Evolutionary conservation across 2,113 vertebrate species (phyloP).

Genomic region (Crotalus tigris): DNA sequence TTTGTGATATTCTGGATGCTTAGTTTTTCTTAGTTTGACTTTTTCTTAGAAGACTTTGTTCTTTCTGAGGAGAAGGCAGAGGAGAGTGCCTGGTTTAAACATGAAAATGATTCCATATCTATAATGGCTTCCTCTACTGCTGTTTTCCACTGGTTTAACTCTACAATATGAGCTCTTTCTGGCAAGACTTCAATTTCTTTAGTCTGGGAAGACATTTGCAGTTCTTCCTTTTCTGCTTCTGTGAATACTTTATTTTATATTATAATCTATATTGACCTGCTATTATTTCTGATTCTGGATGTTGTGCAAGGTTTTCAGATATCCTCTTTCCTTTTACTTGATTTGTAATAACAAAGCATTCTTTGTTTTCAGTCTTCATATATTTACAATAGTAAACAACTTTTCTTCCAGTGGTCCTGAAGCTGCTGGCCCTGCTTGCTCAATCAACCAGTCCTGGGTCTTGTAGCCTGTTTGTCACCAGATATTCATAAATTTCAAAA

Average conservation of each 20-base stretch:
- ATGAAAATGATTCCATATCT: not conserved
- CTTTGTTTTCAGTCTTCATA: not conserved
- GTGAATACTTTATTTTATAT: not conserved
- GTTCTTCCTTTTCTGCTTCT: not conserved
- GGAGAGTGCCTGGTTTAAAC: not conserved
- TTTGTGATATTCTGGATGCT: not conserved
- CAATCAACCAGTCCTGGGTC: not conserved
- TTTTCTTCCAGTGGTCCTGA: not conserved
- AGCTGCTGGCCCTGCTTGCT: not conserved
- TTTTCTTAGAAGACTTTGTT: not conserved
- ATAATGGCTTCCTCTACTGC: not conserved
- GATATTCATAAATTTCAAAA: not conserved
- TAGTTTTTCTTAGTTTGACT: not conserved
- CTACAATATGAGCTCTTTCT: not conserved
- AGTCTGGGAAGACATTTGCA: not conserved
- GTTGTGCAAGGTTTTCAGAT: not conserved
- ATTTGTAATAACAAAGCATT: not conserved
- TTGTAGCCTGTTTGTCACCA: not conserved
- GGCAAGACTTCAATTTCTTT: not conserved
- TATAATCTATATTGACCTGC: not conserved
- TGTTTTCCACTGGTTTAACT: no score
- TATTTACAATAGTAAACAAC: not conserved
- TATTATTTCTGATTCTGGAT: not conserved
- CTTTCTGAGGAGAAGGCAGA: not conserved
- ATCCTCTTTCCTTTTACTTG: not conserved